A percentile compares a stretch with the other conserved stretches of the same genome.
phyloP scores from a whole-genome alignment of 2,797 vertebrate species.

The Hemitrygon akajei region DNA sequence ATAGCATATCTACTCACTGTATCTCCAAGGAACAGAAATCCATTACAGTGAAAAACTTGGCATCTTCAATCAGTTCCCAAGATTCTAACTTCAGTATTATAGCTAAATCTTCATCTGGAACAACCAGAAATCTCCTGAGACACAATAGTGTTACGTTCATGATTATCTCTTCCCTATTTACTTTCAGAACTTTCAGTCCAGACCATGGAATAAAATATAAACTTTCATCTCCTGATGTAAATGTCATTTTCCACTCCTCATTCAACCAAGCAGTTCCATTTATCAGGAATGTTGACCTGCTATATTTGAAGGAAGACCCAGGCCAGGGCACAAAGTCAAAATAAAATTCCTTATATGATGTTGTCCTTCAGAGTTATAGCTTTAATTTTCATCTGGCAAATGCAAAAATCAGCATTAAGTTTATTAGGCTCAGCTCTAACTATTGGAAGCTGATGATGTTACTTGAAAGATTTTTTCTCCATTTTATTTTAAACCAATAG shows the following conservation, averaged over 20 bases:
- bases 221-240: neutral
- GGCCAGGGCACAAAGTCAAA: neutral
- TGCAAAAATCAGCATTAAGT: neutral
- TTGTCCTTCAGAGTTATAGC: neutral
- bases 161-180: conserved; percentile 21
- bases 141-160: neutral
- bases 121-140: neutral
- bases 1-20: neutral
- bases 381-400: neutral
- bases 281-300: neutral
- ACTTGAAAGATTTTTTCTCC: neutral
- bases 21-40: conserved; percentile 11
- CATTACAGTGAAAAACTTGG: conserved; percentile 16
- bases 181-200: no score
- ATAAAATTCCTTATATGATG: neutral
- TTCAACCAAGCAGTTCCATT: neutral
- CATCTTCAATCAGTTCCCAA: conserved; percentile 12
- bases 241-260: neutral
- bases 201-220: neutral
- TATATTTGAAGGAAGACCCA: neutral
- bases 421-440: neutral
- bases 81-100: neutral
- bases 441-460: neutral
- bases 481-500: neutral
- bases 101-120: neutral